Conservation (phyloP, 2,797 vertebrate genomes). For the Cirrhinus mrigala region DNA sequence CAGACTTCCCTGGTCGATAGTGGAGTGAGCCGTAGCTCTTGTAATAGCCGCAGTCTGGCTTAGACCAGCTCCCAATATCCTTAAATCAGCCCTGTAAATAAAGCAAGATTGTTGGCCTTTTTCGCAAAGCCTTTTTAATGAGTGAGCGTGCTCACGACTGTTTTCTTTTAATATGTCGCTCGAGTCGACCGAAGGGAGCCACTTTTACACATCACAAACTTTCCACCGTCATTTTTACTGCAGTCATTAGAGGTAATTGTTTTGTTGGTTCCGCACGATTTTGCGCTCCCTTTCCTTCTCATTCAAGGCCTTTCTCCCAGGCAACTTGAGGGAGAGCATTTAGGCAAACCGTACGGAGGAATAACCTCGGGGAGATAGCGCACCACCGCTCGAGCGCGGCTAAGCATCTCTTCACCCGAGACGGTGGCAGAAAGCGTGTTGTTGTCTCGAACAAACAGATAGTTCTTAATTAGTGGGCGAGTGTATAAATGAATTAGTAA, state of each 20-base stretch:
- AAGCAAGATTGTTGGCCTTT: constrained; percentile 57
- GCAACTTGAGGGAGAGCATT: neutral
- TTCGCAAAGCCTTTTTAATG: constrained; percentile 52
- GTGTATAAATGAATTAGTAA: constrained; percentile 50
- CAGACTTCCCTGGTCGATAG: constrained; percentile 64
- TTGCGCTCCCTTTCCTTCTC: constrained; percentile 19
- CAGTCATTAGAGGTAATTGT: constrained; percentile 54
- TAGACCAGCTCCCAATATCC: constrained; percentile 48
- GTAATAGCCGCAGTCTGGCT: constrained; percentile 53
- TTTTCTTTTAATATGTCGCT: constrained; percentile 32
- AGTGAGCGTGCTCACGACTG: neutral
- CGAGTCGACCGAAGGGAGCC: constrained; percentile 14
- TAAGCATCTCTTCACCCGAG: constrained; percentile 10
- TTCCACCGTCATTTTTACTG: constrained; percentile 34
- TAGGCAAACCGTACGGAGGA: neutral
- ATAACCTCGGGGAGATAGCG: constrained; percentile 26
- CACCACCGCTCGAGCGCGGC: neutral
- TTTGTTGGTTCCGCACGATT: constrained; percentile 48
- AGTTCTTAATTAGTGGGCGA: constrained; percentile 49
- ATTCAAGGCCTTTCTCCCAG: neutral
- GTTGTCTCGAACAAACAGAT: constrained; percentile 39
- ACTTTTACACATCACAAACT: constrained; percentile 49
- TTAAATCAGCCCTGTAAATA: constrained; percentile 60
- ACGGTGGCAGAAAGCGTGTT: constrained; percentile 8
- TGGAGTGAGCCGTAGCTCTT: constrained; percentile 57